Evolutionary conservation across 2,113 vertebrate species (phyloP), one percentile per base, ranked within the genome.

Genomic region (Hucho hucho): DNA sequence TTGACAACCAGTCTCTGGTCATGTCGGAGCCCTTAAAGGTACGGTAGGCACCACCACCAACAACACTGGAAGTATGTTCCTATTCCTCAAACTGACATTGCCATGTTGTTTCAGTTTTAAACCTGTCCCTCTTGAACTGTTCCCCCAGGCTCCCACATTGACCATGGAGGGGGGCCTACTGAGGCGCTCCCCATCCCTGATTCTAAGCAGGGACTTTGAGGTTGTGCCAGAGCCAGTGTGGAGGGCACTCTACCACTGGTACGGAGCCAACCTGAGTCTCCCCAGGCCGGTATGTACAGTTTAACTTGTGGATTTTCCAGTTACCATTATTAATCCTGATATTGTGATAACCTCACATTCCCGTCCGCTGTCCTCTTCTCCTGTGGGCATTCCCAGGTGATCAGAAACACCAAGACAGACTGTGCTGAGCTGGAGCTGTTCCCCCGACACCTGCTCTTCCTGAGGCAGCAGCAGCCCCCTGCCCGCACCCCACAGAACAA

Each of bases 381-480:
- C 25, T 72, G 14, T 20, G 14, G 65, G 1, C 20, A 20, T 67
- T 26, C 28, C 6, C 84, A 99, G 97, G 97, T 99, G 29, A 98
- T 99, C 89, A 91, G 91, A 89, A 95, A 97, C 79, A 95, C 93
- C 82, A 93, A 92, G 85, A 95, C 91, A 0, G 87, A 91, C 29
- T 89, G 90, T 53, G 82, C 96, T 0, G 97, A 99, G 84, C 89
- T 98, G 78, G 97, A 99, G 88, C 94, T 98, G 64, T 98, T 97
- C 83, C 96, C 97, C 12, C 93, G 96, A 2, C 96, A 97, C 88
- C 94, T 99, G 81, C 96, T 98, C 63, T 99, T 99, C 91, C 94
- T 99, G 78, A 93, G 97, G 76, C 97, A 99, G 88, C 97, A 99
- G 88, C 97, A 99, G 91, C 96, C 95, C 5, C 96, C 95, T 64